Base-by-base conservation (phyloP, 2,888 invertebrate genomes). In the Campoplex nolae region DNA sequence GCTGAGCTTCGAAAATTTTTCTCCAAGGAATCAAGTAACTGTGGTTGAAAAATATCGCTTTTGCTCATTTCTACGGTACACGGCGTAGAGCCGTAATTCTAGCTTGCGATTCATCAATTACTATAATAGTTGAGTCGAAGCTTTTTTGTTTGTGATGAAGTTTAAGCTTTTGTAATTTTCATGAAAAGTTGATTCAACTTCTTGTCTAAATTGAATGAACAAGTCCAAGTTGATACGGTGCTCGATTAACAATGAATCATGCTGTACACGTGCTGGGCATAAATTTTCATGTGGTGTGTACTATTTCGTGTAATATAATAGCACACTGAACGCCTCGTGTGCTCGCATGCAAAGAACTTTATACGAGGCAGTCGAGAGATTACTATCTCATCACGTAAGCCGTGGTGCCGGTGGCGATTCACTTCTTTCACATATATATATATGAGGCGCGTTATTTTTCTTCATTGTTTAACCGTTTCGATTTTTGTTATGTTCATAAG, bases 361-460 rank as follows among this genome's bases (percentile, higher is more conserved):
- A 75, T 54, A 54, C 28, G 32, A 45, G 16, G 70, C 51, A 75
- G 75, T 58, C 42, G 75, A 71, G 70, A 75, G 84, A 84, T 84
- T 84, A 84, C 70, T 75, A 75, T 84, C 68, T 70, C 68, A 80
- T 74, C 83, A 78, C 71, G 78, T 78, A 84, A 79, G n/a, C 67
- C 62, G 13, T 18, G 78, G 48, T 32, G 48, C 48, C 45, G 73
- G 48, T 62, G 28, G 71, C 77, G n/a, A 62, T 51, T 67, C 54
- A 48, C 71, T 71, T 70, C 71, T 68, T 7, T 58, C 48, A 71
- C 51, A 32, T 32, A 18, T 32, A 71, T 48, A 32, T 51, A 18
- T 51, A 71, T 48, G 18, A 32, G 71, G 48, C 28, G 48, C 45
- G 48, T 32, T 16, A 48, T 32, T 48, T 71, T 71, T 48, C 71